A percentile compares a stretch with the other conserved stretches of the same genome.
Conservation (phyloP, 1,140 invertebrate species). For the Bombus waltoni region DNA sequence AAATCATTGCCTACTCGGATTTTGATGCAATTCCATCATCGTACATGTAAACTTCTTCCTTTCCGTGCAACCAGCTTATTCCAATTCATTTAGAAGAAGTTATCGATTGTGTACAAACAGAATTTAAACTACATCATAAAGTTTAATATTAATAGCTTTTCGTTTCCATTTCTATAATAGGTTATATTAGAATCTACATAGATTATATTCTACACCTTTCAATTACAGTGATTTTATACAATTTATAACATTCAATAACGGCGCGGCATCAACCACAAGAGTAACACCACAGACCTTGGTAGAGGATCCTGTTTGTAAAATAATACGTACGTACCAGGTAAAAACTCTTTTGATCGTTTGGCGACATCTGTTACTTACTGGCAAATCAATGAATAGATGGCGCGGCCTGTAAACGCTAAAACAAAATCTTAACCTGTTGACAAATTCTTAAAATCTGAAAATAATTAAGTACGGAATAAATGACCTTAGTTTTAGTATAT, state of each 20-base stretch:
- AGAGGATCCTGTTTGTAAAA: too few relatives aligned
- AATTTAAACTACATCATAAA: neutral
- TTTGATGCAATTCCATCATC: neutral
- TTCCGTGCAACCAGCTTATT: neutral
- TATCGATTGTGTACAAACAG: neutral
- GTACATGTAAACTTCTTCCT: neutral
- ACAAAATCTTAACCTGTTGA: constrained; percentile 27
- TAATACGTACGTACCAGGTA: too few relatives aligned
- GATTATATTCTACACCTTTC: too few relatives aligned
- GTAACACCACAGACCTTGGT: too few relatives aligned
- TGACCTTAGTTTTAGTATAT: too few relatives aligned
- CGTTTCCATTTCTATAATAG: too few relatives aligned
- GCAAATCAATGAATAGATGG: neutral
- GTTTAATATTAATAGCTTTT: neutral
- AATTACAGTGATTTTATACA: too few relatives aligned
- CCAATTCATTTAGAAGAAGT: neutral
- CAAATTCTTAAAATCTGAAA: too few relatives aligned
- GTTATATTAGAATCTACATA: too few relatives aligned
- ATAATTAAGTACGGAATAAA: too few relatives aligned
- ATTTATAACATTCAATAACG: too few relatives aligned
- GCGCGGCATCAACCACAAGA: too few relatives aligned
- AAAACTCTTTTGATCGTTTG: neutral
- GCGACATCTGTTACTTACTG: neutral
- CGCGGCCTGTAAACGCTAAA: neutral
- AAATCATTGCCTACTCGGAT: neutral